These are phyloP conservation scores for Eucriotettix oculatus DNA, from an alignment of 2,888 invertebrate genomes.

Conservation along the genomic window DNA sequence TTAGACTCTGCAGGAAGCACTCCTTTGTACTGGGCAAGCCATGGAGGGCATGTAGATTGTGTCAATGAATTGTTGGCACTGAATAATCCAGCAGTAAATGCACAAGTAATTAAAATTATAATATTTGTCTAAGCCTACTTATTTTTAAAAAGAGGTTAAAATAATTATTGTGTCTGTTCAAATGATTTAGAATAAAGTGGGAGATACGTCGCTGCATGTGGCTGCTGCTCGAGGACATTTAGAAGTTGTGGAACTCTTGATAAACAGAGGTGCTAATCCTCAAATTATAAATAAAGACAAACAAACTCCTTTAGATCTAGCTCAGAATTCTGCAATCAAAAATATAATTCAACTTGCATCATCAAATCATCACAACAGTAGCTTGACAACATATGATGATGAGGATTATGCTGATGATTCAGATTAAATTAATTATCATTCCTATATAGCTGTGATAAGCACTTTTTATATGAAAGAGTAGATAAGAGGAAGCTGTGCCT, in stretches of 20 bases:
- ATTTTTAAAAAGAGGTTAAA: background rate
- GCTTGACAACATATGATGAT: constrained; percentile 19
- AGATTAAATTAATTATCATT: constrained; percentile 19
- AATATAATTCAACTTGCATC: constrained; percentile 23
- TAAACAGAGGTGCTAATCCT: constrained; percentile 33
- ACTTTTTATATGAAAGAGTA: background rate
- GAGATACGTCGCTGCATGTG: constrained; percentile 44
- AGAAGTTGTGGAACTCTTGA: constrained; percentile 32
- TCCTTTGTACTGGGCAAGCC: constrained; percentile 48
- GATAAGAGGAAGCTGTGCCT: background rate
- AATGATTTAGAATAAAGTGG: constrained; percentile 42
- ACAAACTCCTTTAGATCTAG: constrained; percentile 33
- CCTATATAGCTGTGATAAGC: background rate
- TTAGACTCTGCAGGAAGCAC: constrained; percentile 46
- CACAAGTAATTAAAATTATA: constrained; percentile 19
- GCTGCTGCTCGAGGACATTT: constrained; percentile 42
- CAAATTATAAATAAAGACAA: constrained; percentile 33
- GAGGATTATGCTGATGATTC: constrained; percentile 28
- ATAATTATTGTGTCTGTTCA: background rate
- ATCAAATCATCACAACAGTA: constrained; percentile 11
- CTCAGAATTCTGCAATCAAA: constrained; percentile 27
- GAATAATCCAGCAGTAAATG: constrained; percentile 25
- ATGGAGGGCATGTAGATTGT: constrained; percentile 40
- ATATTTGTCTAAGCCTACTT: background rate
- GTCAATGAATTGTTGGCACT: constrained; percentile 31